Evolutionary conservation across 2,113 vertebrate genomes (phyloP).

Genomic region (Hippocampus guttulatus): DNA sequence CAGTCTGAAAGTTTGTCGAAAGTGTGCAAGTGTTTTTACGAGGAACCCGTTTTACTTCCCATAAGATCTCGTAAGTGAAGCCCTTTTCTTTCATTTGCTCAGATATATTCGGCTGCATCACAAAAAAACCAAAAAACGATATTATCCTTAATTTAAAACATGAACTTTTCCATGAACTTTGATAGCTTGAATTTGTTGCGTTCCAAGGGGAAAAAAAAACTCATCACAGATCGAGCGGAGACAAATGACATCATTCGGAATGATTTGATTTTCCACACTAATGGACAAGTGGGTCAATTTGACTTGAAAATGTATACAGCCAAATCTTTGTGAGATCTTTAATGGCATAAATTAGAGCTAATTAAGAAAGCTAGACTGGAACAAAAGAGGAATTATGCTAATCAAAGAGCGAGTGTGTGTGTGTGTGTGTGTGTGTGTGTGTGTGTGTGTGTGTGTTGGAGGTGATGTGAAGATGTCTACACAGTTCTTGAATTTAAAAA

Average conservation of each 20-base stretch:
- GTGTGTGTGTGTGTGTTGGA: constrained; percentile 1
- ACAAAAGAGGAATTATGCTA: constrained; percentile 26
- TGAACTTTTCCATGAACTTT: constrained; percentile 23
- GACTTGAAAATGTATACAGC: constrained; percentile 18
- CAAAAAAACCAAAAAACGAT: background rate
- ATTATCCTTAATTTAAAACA: background rate
- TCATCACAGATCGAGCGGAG: constrained; percentile 13
- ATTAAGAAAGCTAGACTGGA: constrained; percentile 33
- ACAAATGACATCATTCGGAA: constrained; percentile 30
- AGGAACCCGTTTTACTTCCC: background rate
- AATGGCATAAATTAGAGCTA: constrained; percentile 56
- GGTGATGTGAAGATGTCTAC: constrained; percentile 12
- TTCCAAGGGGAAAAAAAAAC: constrained; percentile 16
- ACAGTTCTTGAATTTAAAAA: constrained; percentile 16
- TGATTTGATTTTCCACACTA: constrained; percentile 60
- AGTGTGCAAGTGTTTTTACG: background rate
- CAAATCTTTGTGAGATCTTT: constrained; percentile 32
- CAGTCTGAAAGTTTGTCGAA: background rate
- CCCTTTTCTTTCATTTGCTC: background rate
- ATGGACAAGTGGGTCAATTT: constrained; percentile 54
- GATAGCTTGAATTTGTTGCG: constrained; percentile 25
- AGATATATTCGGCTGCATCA: background rate
- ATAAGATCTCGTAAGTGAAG: background rate
- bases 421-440: no score
- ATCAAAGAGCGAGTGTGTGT: constrained; percentile 17